phyloP scores from a whole-genome alignment of 2,888 invertebrate species.

The Phanerotoma sp. region DNA sequence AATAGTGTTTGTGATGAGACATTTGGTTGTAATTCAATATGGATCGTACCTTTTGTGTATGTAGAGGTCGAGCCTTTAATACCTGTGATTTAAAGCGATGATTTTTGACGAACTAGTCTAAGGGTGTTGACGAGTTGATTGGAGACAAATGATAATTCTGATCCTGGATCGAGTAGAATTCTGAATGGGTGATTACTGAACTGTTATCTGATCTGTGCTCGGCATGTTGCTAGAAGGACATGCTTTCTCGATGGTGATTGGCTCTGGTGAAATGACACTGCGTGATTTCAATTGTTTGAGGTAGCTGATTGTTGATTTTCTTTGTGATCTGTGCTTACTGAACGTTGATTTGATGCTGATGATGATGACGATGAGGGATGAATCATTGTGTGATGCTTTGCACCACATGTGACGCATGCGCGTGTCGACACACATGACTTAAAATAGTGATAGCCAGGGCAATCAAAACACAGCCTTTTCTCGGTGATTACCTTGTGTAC shows the following conservation, averaged over 20 bases:
- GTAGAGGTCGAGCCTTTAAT: conserved; percentile 18
- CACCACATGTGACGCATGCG: not conserved
- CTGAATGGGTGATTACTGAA: conserved; percentile 8
- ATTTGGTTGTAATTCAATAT: conserved; percentile 1
- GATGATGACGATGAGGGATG: conserved; percentile 1
- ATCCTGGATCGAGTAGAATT: too few relatives aligned
- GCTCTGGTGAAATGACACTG: too few relatives aligned
- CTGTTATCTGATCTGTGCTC: conserved; percentile 1
- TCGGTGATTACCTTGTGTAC: not conserved
- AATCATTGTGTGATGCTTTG: conserved; percentile 17
- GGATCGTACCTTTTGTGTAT: conserved; percentile 10
- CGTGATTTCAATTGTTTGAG: too few relatives aligned
- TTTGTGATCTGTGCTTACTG: conserved; percentile 25
- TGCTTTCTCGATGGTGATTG: too few relatives aligned
- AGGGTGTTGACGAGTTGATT: conserved; percentile 11
- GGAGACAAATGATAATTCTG: too few relatives aligned
- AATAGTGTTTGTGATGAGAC: not conserved
- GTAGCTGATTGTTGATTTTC: conserved; percentile 24
- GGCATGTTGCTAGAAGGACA: too few relatives aligned
- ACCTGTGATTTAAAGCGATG: too few relatives aligned
- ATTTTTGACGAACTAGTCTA: too few relatives aligned
- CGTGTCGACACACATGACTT: not conserved
- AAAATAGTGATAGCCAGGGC: conserved; percentile 13
- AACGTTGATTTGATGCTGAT: too few relatives aligned
- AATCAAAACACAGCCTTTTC: conserved; percentile 28